Conservation (phyloP, 1,140 invertebrate species). For the Venustaconcha ellipsiformis region DNA sequence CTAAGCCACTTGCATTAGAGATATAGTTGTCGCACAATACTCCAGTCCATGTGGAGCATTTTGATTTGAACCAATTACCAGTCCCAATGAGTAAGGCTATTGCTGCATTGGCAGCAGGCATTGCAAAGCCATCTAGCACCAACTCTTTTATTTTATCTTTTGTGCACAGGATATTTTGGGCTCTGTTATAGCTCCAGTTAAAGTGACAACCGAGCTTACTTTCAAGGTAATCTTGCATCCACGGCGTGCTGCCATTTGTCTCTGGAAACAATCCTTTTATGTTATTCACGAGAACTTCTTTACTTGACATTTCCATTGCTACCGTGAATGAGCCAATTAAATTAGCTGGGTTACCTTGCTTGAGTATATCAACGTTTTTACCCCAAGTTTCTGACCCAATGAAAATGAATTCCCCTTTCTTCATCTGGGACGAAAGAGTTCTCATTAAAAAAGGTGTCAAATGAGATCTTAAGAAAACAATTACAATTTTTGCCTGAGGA, state of each 20-base stretch:
- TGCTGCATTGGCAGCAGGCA: background rate
- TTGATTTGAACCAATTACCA: background rate
- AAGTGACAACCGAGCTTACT: constrained; percentile 10
- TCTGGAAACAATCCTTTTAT: background rate
- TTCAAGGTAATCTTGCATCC: constrained; percentile 7
- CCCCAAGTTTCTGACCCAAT: constrained; percentile 21
- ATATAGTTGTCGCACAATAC: background rate
- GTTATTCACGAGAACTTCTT: constrained; percentile 3
- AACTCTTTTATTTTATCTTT: background rate
- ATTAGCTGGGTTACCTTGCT: background rate
- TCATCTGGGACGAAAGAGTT: background rate
- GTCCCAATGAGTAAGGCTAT: background rate
- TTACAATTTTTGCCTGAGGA: constrained; percentile 17
- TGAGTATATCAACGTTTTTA: background rate
- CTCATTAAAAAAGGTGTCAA: constrained; percentile 3
- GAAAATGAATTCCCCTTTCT: constrained; percentile 18
- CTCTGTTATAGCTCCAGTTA: constrained; percentile 11
- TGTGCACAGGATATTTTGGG: background rate
- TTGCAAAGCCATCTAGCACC: background rate
- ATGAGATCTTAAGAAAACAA: constrained; percentile 17
- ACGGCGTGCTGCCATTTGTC: background rate
- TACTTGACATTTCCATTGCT: constrained; percentile 7
- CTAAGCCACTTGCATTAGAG: background rate
- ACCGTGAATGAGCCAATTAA: constrained; percentile 9
- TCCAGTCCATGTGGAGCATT: background rate